phyloP scores from a whole-genome alignment of 1,140 invertebrate species.

The Caligus rogercresseyi region DNA sequence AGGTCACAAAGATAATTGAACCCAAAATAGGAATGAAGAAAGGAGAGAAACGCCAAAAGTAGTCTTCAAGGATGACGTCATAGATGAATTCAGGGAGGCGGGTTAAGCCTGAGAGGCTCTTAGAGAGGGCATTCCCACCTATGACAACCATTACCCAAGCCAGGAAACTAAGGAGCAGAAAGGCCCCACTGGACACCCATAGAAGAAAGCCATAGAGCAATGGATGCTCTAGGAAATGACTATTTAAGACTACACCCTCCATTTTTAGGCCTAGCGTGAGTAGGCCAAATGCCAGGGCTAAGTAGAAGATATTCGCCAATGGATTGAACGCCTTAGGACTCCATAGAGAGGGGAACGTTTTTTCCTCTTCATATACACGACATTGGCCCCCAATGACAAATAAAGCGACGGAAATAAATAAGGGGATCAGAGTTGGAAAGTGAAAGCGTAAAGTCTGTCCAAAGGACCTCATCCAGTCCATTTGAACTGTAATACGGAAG shows the following conservation, averaged over 20 bases:
- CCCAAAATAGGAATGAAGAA: not conserved
- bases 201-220: not conserved
- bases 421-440: conserved; percentile 2
- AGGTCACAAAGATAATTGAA: not conserved
- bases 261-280: not conserved
- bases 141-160: not conserved
- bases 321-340: not conserved
- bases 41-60: not conserved
- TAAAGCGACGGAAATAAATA: conserved; percentile 4
- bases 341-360: not conserved
- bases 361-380: not conserved
- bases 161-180: not conserved
- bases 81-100: not conserved
- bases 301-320: not conserved
- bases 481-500: too few species aligned
- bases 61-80: not conserved
- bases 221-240: not conserved
- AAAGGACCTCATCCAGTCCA: conserved; percentile 18
- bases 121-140: not conserved
- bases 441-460: conserved; percentile 15
- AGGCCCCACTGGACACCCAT: not conserved
- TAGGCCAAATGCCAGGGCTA: not conserved
- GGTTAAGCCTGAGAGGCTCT: not conserved
- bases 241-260: not conserved
- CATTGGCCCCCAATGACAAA: not conserved